Conservation (phyloP, 2,888 invertebrate species). For the Leucophora obtusa region DNA sequence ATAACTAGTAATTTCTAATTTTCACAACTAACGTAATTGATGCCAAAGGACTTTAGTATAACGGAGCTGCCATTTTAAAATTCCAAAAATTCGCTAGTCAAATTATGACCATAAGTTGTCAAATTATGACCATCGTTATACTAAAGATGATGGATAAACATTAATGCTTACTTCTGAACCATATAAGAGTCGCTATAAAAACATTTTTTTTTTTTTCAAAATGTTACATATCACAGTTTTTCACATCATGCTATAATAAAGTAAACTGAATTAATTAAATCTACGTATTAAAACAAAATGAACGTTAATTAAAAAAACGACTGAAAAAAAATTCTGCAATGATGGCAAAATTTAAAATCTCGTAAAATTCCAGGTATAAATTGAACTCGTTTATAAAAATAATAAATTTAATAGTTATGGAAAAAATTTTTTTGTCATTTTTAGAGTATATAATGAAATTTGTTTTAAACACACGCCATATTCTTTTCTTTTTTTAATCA, state of each 20-base stretch:
- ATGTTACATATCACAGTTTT: constrained; percentile 23
- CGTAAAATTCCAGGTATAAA: not conserved
- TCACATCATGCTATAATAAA: constrained; percentile 41
- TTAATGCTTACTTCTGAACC: not conserved
- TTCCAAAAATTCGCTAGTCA: too few relatives aligned
- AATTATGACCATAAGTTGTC: too few relatives aligned
- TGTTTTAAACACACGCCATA: constrained; percentile 13
- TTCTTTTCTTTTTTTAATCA: not conserved
- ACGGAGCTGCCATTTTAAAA: too few relatives aligned
- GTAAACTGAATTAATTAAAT: constrained; percentile 61
- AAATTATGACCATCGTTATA: too few relatives aligned
- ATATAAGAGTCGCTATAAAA: not conserved
- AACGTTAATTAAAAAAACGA: constrained; percentile 58
- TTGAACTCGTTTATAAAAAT: not conserved
- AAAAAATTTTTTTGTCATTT: not conserved
- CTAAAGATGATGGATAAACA: not conserved
- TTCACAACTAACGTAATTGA: too few relatives aligned
- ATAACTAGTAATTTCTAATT: too few relatives aligned
- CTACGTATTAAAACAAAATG: constrained; percentile 52
- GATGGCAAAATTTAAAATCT: not conserved
- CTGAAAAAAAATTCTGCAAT: constrained; percentile 21
- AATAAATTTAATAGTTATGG: not conserved
- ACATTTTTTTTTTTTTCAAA: not conserved
- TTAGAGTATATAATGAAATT: not conserved
- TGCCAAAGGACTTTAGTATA: too few relatives aligned